Percentiles rank a stretch among this genome's conserved stretches.
phyloP scores from a whole-genome alignment of 23 tunicate genomes.

The Styela plicata region DNA sequence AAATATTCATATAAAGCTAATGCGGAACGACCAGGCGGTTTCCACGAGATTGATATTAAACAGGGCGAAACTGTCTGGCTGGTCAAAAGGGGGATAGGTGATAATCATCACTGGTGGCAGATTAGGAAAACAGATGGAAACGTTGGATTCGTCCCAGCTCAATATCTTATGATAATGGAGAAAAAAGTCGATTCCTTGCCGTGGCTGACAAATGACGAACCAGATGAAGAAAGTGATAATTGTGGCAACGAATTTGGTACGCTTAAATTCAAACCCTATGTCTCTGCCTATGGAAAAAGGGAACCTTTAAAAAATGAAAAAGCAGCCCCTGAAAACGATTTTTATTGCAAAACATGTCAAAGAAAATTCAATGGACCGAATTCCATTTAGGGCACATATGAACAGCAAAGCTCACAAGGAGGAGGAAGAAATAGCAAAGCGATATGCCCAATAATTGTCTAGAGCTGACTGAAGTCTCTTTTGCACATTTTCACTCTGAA shows the following conservation, averaged over 20 bases:
- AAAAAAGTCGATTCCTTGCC: conserved; percentile 3
- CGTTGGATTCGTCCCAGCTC: conserved; percentile 17
- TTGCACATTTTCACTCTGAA: no score
- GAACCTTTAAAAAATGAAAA: not conserved
- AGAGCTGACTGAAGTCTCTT: no score
- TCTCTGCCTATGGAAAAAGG: not conserved
- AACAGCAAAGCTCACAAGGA: conserved; percentile 23
- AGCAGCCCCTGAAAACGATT: not conserved
- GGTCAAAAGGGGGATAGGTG: not conserved
- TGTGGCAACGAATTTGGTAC: not conserved
- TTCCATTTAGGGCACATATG: conserved; percentile 15
- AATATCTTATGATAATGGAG: not conserved
- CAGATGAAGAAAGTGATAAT: not conserved
- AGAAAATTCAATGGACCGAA: conserved; percentile 24
- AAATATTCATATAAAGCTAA: not conserved
- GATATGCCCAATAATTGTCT: no score
- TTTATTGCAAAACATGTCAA: not conserved
- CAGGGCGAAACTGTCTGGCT: conserved; percentile 15
- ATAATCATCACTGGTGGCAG: conserved; percentile 18
- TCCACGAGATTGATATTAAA: conserved; percentile 5
- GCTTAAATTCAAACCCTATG: not conserved
- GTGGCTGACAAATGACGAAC: conserved; percentile 7
- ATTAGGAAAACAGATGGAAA: not conserved
- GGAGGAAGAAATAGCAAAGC: conserved; percentile 12
- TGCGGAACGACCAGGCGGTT: conserved; percentile 2